A percentile compares a stretch with the other conserved stretches of the same genome.
These are phyloP conservation scores for Cephus nigrinus DNA, from an alignment of 2,888 invertebrate species.

Conservation along the genomic window DNA sequence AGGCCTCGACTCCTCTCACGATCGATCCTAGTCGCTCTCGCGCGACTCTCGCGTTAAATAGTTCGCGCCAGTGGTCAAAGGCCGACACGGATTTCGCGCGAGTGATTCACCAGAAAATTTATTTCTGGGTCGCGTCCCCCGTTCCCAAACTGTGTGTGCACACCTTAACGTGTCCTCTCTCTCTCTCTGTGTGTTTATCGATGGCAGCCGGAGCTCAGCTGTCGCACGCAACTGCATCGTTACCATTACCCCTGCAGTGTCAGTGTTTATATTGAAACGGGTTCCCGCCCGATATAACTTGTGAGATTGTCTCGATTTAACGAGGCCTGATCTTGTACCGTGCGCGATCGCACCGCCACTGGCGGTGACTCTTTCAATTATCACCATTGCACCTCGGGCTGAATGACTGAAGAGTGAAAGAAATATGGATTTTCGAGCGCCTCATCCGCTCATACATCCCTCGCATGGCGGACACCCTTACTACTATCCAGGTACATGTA, in stretches of 20 bases:
- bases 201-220: neutral
- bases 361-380: neutral
- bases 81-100: neutral
- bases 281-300: neutral
- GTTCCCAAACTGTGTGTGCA: neutral
- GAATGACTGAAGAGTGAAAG: slow-evolving; percentile 12
- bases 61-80: neutral
- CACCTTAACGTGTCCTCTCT: neutral
- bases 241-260: neutral
- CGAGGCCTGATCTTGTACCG: neutral
- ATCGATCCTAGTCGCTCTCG: neutral
- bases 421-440: slow-evolving; percentile 63
- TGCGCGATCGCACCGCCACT: neutral
- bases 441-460: slow-evolving; percentile 61
- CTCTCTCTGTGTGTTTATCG: neutral
- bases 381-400: neutral
- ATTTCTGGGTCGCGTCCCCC: neutral
- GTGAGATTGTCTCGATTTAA: neutral
- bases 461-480: slow-evolving; percentile 60
- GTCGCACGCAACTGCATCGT: neutral
- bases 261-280: neutral
- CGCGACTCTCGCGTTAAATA: neutral
- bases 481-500: slow-evolving; percentile 45
- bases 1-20: neutral
- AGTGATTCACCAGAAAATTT: neutral